These are phyloP conservation scores for Geopemphigus sp. DNA, from an alignment of 1,140 invertebrate genomes.

Conservation along the genomic window DNA sequence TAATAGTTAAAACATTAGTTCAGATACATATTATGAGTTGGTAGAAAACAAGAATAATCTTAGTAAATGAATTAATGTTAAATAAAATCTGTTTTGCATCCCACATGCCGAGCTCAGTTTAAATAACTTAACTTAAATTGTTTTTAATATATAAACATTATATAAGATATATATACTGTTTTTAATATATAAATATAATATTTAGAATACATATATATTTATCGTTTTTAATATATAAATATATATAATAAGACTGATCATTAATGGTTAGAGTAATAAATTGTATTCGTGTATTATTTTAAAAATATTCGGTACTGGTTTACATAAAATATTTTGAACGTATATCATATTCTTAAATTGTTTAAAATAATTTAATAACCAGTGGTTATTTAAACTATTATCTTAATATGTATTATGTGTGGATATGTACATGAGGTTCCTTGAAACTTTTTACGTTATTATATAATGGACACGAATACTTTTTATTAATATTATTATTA, in stretches of 20 bases:
- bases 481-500: too few species aligned
- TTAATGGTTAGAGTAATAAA: too few species aligned
- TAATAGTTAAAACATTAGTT: background rate
- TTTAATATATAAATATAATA: too few species aligned
- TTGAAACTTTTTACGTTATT: background rate
- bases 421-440: background rate
- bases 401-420: background rate
- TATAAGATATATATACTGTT: background rate
- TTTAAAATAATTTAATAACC: background rate
- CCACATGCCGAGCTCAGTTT: background rate
- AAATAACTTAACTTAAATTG: background rate
- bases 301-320: background rate
- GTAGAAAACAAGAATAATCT: background rate
- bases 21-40: background rate
- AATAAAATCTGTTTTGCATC: background rate
- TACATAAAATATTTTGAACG: background rate
- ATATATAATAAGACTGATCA: too few species aligned
- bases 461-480: too few species aligned
- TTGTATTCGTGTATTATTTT: too few species aligned
- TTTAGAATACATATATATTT: too few species aligned
- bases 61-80: background rate
- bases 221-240: background rate
- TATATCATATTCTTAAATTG: background rate
- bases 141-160: too few species aligned
- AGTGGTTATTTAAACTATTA: background rate